phyloP scores from a whole-genome alignment of 2,113 vertebrate genomes.

The Asarcornis scutulata region DNA sequence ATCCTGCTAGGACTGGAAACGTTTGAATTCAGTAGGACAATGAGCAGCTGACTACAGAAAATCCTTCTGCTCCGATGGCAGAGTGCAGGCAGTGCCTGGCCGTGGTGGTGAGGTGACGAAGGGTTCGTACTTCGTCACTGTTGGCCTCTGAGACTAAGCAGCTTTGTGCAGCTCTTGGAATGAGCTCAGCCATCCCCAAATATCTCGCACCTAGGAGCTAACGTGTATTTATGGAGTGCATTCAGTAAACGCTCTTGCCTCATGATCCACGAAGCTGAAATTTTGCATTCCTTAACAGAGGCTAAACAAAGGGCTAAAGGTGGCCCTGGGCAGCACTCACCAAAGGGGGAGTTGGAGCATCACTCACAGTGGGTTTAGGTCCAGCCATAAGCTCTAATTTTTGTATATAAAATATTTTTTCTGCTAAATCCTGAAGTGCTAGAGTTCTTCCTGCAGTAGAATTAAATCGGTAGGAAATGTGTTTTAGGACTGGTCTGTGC shows the following conservation, averaged over 20 bases:
- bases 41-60: not conserved
- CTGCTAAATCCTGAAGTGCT: not conserved
- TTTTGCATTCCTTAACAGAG: not conserved
- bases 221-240: not conserved
- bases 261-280: not conserved
- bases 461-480: not conserved
- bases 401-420: not conserved
- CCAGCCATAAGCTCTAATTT: not conserved
- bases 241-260: not conserved
- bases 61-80: not conserved
- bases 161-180: not conserved
- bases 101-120: not conserved
- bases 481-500: not conserved
- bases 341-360: not conserved
- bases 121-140: not conserved
- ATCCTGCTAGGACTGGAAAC: not conserved
- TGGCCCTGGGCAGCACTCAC: not conserved
- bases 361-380: not conserved
- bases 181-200: not conserved
- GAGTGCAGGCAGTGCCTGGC: not conserved
- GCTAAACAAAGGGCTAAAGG: not conserved
- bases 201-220: rapidly evolving
- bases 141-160: not conserved
- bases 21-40: not conserved
- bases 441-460: not conserved